Evolutionary conservation across 1,140 invertebrate genomes (phyloP), one percentile per base, ranked within the genome.

Genomic region (Magallana gigas): DNA sequence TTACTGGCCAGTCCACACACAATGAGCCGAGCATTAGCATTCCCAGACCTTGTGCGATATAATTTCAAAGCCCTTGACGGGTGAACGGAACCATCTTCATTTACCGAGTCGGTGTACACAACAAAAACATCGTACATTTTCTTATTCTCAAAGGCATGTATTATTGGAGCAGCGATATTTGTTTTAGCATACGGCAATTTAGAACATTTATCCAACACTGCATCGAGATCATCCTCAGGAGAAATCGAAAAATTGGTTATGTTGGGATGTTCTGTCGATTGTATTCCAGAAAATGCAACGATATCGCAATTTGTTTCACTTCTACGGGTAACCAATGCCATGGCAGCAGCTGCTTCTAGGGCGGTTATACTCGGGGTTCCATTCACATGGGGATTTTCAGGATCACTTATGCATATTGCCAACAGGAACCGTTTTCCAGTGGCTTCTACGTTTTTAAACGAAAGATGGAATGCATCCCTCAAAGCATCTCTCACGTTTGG

Each of bases 401-500:
- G 91, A 88, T 95, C 94, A 83, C 95, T 95, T 57, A 96, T 95
- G 89, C 96, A 96, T n/a, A 97, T 94, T 48, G 96, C 96, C 29
- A 97, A 91, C 83, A 96, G 92, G 89, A 95, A 96, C 57, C 95
- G 94, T 86, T 96, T 95, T 7, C 94, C 93, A 3, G 96, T 96
- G 18, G 96, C 92, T 91, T 95, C 91, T 1, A 96, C 89, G 87
- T 95, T 94, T 91, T 95, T 91, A 36, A 96, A 95, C 23, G 92
- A 93, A 87, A 87, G 92, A 92, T 91, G 92, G 90, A 92, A 95
- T n/a, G 93, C 94, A 7, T 89, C 68, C 12, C 95, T 93, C 18
- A 95, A 88, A n/a, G 93, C 93, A 9, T 88, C 80, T 23, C 91
- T 56, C 23, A 95, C 90, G 8, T 87, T 83, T 9, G 83, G 18